These are phyloP conservation scores for Chrysocyon brachyurus DNA, from an alignment of 2,797 vertebrate species.

Conservation along the genomic window DNA sequence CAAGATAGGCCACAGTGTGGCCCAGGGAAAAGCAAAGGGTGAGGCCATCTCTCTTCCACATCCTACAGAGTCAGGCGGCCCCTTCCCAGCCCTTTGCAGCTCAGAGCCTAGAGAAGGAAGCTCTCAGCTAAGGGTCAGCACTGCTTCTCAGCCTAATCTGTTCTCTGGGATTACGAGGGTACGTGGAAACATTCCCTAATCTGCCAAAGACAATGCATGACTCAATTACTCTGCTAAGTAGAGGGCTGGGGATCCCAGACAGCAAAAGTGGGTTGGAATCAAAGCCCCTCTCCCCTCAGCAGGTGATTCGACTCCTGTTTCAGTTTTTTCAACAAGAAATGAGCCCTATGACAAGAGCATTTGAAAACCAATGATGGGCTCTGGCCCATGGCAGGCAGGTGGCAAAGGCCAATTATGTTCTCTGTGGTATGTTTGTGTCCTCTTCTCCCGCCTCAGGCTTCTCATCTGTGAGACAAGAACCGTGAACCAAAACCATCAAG, in stretches of 20 bases:
- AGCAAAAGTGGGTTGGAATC: neutral
- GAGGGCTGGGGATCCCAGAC: neutral
- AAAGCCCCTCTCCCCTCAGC: neutral
- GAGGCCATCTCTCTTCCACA: neutral
- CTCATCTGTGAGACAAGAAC: neutral
- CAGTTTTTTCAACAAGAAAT: neutral
- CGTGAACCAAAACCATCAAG: neutral
- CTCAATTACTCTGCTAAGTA: neutral
- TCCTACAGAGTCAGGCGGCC: no score
- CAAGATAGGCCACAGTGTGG: neutral
- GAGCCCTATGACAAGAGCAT: neutral
- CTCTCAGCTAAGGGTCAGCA: neutral
- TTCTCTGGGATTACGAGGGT: neutral
- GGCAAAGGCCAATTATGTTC: neutral
- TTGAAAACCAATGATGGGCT: neutral
- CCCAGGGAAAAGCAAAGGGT: neutral
- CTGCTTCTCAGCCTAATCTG: neutral
- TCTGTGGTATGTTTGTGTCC: neutral
- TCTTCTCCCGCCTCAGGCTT: neutral
- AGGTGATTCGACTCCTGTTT: neutral
- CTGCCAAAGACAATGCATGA: neutral
- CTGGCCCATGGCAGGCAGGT: neutral
- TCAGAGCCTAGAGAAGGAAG: neutral
- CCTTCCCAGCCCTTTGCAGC: neutral
- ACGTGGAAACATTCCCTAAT: neutral